Conservation (phyloP, 2,113 vertebrate genomes). For the Larimichthys polyactis region DNA sequence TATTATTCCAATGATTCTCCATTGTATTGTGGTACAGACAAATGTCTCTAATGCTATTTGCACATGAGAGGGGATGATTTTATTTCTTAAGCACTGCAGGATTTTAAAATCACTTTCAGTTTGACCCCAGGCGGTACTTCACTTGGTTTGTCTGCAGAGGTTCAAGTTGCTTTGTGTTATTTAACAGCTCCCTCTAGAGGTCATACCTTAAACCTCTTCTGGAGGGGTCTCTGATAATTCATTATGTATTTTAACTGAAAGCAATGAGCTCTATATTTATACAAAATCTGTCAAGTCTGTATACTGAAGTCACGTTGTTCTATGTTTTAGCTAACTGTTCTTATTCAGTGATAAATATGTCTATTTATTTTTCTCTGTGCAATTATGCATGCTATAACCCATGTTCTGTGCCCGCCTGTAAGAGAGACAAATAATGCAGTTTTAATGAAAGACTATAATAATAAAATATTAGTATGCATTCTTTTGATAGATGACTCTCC, state of each 20-base stretch:
- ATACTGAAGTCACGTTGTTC: neutral
- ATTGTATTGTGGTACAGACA: neutral
- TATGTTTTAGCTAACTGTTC: neutral
- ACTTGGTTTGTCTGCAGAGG: neutral
- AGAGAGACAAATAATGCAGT: conserved; percentile 70
- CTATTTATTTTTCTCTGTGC: conserved; percentile 2
- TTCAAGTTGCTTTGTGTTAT: conserved; percentile 1
- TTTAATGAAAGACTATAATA: conserved; percentile 1
- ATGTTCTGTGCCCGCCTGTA: conserved; percentile 18
- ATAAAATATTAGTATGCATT: conserved; percentile 68
- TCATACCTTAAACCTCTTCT: neutral
- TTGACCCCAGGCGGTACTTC: neutral
- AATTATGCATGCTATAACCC: conserved; percentile 11
- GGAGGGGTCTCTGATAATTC: neutral
- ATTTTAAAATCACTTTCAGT: neutral
- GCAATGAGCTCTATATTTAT: neutral
- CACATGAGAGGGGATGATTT: neutral
- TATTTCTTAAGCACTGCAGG: neutral
- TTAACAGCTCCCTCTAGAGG: conserved; percentile 72
- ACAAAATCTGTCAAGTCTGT: neutral
- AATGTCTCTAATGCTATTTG: neutral
- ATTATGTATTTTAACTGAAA: neutral
- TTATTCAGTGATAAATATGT: conserved; percentile 9
- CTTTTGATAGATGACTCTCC: conserved; percentile 48
- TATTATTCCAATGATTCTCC: neutral